Evolutionary conservation across 2,113 vertebrate species (phyloP).

Genomic region (Scytalopus superciliaris): DNA sequence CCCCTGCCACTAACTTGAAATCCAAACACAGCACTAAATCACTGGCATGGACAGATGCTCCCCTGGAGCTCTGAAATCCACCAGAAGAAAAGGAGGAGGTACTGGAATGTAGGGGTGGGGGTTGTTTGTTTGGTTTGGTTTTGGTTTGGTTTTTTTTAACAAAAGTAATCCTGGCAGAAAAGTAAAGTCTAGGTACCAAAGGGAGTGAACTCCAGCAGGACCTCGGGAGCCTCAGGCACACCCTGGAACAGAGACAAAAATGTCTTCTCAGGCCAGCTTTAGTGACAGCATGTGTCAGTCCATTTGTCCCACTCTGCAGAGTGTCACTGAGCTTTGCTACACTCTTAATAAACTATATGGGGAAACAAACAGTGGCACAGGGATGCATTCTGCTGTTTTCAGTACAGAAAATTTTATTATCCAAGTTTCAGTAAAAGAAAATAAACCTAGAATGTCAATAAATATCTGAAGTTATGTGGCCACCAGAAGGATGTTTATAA

Average conservation of each 20-base stretch:
- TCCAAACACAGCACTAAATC: background rate
- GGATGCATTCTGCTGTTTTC: background rate
- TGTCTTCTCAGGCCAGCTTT: background rate
- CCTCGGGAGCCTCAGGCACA: background rate
- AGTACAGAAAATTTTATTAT: background rate
- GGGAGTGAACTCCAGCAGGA: background rate
- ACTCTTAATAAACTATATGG: background rate
- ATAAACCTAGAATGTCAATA: background rate
- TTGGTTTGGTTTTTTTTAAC: background rate
- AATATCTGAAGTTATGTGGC: background rate
- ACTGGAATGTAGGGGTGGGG: background rate
- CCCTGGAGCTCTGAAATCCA: background rate
- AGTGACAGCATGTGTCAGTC: background rate
- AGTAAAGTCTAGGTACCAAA: background rate
- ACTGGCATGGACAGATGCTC: background rate
- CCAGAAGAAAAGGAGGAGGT: background rate
- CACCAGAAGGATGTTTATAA: background rate
- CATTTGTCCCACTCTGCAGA: background rate
- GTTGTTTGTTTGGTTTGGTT: too few species aligned
- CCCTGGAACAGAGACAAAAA: background rate
- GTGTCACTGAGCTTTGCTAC: background rate
- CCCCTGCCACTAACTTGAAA: background rate
- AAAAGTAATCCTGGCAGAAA: background rate
- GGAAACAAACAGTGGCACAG: background rate
- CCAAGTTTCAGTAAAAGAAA: background rate